Percentiles rank a stretch among this genome's conserved stretches.
phyloP scores from a whole-genome alignment of 2,797 vertebrate species.

The Muraenolepis orangiensis region DNA sequence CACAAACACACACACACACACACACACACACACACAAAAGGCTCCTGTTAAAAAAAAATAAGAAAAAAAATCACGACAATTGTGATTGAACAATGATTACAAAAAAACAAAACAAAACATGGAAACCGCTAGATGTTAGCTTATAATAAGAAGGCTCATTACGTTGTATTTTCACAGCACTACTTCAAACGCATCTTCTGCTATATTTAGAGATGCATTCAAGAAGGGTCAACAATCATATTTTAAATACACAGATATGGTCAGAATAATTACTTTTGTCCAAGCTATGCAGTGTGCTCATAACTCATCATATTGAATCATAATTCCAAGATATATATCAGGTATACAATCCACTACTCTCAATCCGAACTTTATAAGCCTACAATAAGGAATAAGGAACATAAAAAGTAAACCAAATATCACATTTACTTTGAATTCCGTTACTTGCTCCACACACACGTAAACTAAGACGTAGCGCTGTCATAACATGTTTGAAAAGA shows the following conservation, averaged over 20 bases:
- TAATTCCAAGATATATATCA: background rate
- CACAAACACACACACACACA: background rate
- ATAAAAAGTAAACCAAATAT: constrained; percentile 1
- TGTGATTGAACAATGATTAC: background rate
- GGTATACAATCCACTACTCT: background rate
- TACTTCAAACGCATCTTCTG: background rate
- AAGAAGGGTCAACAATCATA: background rate
- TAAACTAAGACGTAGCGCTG: background rate
- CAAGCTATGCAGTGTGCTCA: background rate
- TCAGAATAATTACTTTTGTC: background rate
- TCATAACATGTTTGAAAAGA: constrained; percentile 6
- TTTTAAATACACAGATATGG: background rate
- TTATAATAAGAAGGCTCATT: background rate
- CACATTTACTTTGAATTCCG: constrained; percentile 2
- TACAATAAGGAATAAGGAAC: background rate
- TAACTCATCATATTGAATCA: background rate
- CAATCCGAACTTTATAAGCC: background rate
- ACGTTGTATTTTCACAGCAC: background rate
- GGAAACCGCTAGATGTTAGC: background rate
- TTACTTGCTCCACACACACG: background rate
- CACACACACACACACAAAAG: background rate
- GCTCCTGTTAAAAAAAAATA: background rate
- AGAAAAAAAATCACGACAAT: background rate
- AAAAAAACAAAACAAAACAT: background rate
- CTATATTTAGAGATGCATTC: background rate